Percentiles rank a stretch among this genome's conserved stretches.
Evolutionary conservation across 2,797 vertebrate genomes (phyloP).

Genomic region (Picus viridis): DNA sequence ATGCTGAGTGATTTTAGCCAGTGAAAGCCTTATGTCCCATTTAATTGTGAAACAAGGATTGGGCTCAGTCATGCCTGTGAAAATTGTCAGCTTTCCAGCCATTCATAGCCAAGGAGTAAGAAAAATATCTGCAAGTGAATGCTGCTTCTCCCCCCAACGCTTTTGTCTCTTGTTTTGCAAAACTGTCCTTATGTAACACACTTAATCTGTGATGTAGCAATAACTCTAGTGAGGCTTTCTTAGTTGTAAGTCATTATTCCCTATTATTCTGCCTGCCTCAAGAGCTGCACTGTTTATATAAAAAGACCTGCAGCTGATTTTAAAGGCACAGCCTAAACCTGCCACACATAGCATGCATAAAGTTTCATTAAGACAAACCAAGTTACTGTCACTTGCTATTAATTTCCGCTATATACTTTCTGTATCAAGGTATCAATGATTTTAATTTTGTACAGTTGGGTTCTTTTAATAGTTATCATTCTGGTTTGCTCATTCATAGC

Average conservation of each 20-base stretch:
- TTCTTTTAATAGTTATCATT: not conserved
- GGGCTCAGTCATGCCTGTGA: conserved; percentile 47
- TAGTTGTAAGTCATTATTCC: conserved; percentile 40
- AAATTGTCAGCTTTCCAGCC: conserved; percentile 49
- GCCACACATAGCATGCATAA: conserved; percentile 9
- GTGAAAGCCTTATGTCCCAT: conserved; percentile 10
- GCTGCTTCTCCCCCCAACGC: not conserved
- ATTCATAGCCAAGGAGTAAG: conserved; percentile 43
- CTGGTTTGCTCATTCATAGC: not conserved
- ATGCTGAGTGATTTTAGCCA: not conserved
- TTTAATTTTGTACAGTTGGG: not conserved
- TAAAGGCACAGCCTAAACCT: too few species aligned
- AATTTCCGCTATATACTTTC: not conserved
- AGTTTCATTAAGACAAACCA: not conserved
- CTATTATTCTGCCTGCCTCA: conserved; percentile 52
- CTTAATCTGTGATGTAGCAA: not conserved
- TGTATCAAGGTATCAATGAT: not conserved
- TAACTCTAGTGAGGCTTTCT: conserved; percentile 44
- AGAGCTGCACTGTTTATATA: conserved; percentile 61
- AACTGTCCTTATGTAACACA: not conserved
- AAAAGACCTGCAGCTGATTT: not conserved
- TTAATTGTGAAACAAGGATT: conserved; percentile 47
- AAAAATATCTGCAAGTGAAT: conserved; percentile 31
- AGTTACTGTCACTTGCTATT: conserved; percentile 41
- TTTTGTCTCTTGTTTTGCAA: conserved; percentile 50